Evolutionary conservation across 2,888 invertebrate genomes (phyloP).

Genomic region (Drosophila kambysellisi): DNA sequence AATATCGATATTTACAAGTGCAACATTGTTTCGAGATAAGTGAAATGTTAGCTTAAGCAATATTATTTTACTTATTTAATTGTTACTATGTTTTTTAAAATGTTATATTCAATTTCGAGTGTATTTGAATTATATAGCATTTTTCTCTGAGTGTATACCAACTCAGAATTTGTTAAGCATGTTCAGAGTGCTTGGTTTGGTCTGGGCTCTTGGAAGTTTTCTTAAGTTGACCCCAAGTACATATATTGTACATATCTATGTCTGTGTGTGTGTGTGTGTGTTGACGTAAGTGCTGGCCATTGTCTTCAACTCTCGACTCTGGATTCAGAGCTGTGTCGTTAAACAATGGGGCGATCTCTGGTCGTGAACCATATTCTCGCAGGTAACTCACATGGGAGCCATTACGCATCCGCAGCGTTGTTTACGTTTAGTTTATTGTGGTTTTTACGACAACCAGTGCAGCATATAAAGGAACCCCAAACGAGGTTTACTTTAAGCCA

Average conservation of each 20-base stretch:
- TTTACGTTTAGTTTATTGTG: slow-evolving; percentile 76
- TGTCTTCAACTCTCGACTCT: slow-evolving; percentile 17
- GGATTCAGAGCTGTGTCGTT: slow-evolving; percentile 34
- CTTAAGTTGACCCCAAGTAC: slow-evolving; percentile 18
- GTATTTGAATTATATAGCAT: accelerated
- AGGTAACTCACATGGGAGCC: slow-evolving; percentile 62
- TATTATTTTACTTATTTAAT: background rate
- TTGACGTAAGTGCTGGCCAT: slow-evolving; percentile 9
- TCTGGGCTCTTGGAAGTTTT: slow-evolving; percentile 5
- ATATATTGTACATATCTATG: background rate
- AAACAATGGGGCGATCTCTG: slow-evolving; percentile 27
- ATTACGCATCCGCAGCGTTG: slow-evolving; percentile 72
- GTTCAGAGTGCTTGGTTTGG: slow-evolving; percentile 1
- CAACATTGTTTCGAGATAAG: background rate
- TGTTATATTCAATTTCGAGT: background rate
- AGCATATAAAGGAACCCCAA: slow-evolving; percentile 61
- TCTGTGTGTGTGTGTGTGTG: too few species aligned
- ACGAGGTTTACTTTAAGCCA: slow-evolving; percentile 29
- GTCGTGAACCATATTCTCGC: slow-evolving; percentile 22
- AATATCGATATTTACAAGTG: background rate
- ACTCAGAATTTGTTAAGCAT: background rate
- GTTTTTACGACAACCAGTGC: slow-evolving; percentile 73
- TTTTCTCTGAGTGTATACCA: background rate
- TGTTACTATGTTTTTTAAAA: background rate
- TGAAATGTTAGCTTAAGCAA: background rate